Percentiles rank a stretch among this genome's conserved stretches.
Conservation (phyloP, 2,888 invertebrate genomes). For the Cheilosia vernalis region DNA sequence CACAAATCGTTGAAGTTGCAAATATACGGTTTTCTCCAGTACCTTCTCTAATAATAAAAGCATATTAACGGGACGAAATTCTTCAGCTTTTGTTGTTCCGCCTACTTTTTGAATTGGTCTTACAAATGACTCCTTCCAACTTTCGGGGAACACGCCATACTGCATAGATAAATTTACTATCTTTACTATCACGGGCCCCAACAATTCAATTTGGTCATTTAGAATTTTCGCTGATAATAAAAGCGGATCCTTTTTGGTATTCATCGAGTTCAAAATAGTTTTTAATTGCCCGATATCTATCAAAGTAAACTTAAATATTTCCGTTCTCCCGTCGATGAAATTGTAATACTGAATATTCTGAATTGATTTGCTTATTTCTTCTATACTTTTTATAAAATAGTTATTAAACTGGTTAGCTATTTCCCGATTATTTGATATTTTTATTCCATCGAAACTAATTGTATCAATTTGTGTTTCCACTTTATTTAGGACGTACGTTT, state of each 20-base stretch:
- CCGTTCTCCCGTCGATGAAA: background rate
- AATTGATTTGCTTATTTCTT: background rate
- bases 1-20: too few relatives aligned
- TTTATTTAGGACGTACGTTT: slow-evolving; percentile 1
- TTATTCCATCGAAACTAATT: background rate
- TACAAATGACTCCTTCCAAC: background rate
- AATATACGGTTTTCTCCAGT: too few relatives aligned
- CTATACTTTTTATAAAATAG: slow-evolving; percentile 3
- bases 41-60: too few relatives aligned
- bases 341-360: background rate
- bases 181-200: background rate
- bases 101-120: background rate
- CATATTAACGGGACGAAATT: too few relatives aligned
- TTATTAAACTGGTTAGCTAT: slow-evolving; percentile 15
- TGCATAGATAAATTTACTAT: background rate
- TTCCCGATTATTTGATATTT: background rate
- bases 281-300: background rate
- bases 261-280: slow-evolving; percentile 6
- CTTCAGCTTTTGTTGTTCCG: too few relatives aligned
- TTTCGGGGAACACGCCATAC: background rate
- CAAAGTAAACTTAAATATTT: background rate
- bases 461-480: background rate
- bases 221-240: background rate
- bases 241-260: background rate
- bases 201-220: background rate